Evolutionary conservation across 1,140 invertebrate genomes (phyloP).

Genomic region (Drosophila rufa): DNA sequence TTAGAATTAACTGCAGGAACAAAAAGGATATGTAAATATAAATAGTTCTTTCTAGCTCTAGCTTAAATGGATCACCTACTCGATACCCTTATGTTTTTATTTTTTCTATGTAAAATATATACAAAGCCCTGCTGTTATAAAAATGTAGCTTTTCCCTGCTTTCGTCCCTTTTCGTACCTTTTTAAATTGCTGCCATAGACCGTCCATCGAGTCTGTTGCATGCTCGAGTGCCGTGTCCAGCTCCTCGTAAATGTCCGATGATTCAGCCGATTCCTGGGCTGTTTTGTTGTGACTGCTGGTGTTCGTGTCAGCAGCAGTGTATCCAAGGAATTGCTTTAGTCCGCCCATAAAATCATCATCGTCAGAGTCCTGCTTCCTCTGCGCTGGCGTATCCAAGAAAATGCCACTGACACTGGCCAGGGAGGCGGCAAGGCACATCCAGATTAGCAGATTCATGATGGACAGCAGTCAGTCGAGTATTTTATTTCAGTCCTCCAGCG

Average conservation of each 20-base stretch:
- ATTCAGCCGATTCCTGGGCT: constrained; percentile 3
- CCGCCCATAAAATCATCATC: constrained; percentile 46
- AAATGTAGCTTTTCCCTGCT: neutral
- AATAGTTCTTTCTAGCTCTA: too few species aligned
- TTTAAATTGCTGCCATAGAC: constrained; percentile 56
- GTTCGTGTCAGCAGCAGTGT: constrained; percentile 11
- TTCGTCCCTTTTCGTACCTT: constrained; percentile 46
- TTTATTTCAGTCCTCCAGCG: constrained; percentile 20
- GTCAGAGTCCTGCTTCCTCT: constrained; percentile 7
- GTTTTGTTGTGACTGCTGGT: constrained; percentile 25
- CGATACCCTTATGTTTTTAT: neutral
- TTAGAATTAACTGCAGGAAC: neutral
- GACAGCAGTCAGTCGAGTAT: neutral
- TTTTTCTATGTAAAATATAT: neutral
- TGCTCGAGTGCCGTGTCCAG: constrained; percentile 53
- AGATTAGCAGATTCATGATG: constrained; percentile 56
- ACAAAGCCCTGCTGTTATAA: neutral
- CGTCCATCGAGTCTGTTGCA: constrained; percentile 46
- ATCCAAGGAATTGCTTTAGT: constrained; percentile 47
- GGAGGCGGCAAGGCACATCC: constrained; percentile 13
- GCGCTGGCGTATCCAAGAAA: constrained; percentile 29
- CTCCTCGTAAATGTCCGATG: constrained; percentile 32
- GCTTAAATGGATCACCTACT: too few species aligned
- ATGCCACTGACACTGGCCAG: constrained; percentile 35
- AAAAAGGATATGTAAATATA: neutral